Percentiles rank a stretch among this genome's conserved stretches.
Evolutionary conservation across 1,140 invertebrate genomes (phyloP).

Genomic region (Ooceraea biroi): DNA sequence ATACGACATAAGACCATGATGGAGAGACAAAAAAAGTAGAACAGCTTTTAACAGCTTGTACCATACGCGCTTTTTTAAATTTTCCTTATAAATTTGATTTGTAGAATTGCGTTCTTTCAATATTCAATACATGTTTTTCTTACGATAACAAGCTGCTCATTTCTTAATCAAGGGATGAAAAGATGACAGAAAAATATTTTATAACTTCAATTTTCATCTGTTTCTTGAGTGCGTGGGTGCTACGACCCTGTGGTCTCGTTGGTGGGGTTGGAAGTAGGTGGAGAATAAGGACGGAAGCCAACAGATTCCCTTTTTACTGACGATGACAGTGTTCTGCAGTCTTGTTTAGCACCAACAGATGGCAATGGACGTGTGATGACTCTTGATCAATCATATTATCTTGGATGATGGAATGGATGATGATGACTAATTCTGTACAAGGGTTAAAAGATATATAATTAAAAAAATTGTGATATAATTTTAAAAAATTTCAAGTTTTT

Average conservation of each 20-base stretch:
- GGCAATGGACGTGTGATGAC: constrained; percentile 17
- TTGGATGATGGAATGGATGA: background rate
- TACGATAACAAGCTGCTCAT: no score
- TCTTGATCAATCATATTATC: constrained; percentile 16
- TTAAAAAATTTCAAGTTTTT: no score
- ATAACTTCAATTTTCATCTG: background rate
- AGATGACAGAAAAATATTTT: constrained; percentile 16
- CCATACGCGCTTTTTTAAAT: background rate
- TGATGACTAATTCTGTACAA: background rate
- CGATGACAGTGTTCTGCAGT: constrained; percentile 6
- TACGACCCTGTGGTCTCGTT: constrained; percentile 40
- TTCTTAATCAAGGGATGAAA: background rate
- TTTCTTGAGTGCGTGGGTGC: constrained; percentile 27
- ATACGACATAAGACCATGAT: no score
- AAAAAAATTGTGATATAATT: background rate
- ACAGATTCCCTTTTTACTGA: constrained; percentile 49
- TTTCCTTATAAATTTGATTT: background rate
- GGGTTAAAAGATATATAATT: background rate
- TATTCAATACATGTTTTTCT: background rate
- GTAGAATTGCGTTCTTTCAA: background rate
- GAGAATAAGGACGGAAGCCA: constrained; percentile 23
- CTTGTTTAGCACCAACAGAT: constrained; percentile 36
- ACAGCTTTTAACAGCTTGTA: background rate
- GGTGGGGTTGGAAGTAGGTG: constrained; percentile 39
- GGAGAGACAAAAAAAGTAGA: no score